Percentiles rank a stretch among this genome's conserved stretches.
Evolutionary conservation across 1,140 invertebrate genomes (phyloP).

Genomic region (Drosophila ohnishii): DNA sequence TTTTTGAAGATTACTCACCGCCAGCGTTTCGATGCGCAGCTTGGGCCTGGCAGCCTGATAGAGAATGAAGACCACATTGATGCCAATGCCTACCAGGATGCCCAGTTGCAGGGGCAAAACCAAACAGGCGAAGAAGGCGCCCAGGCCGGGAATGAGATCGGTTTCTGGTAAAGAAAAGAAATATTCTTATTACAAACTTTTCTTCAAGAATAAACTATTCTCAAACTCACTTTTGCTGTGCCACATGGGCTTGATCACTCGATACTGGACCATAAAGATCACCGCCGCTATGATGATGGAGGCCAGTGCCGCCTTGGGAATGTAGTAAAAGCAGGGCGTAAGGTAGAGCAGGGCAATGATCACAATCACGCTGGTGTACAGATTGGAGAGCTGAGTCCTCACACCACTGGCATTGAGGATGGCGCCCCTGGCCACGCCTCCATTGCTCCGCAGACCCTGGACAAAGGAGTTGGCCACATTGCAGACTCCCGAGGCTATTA

Average conservation of each 20-base stretch:
- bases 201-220: constrained; percentile 84
- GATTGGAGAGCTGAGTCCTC: constrained; percentile 91
- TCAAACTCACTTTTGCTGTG: constrained; percentile 88
- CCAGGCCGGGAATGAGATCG: constrained; percentile 92
- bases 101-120: constrained; percentile 93
- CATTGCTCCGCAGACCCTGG: constrained; percentile 92
- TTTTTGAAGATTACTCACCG: constrained; percentile 61
- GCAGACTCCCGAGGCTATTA: constrained; percentile 91
- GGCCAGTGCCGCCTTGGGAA: constrained; percentile 90
- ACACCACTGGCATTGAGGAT: constrained; percentile 96
- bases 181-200: neutral
- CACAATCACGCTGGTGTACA: constrained; percentile 88
- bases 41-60: constrained; percentile 95
- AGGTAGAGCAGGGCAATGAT: constrained; percentile 89
- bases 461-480: constrained; percentile 96
- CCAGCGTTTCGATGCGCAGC: constrained; percentile 89
- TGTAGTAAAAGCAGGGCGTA: constrained; percentile 92
- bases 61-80: constrained; percentile 94
- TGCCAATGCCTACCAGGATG: constrained; percentile 93
- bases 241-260: constrained; percentile 92
- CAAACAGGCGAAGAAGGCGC: constrained; percentile 93
- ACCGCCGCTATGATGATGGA: constrained; percentile 94
- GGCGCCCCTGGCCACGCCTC: constrained; percentile 92
- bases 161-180: constrained; percentile 85
- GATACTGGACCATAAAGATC: constrained; percentile 92